Evolutionary conservation across 2,797 vertebrate genomes (phyloP), one percentile per base, ranked within the genome.

Genomic region (Poecile montanus): DNA sequence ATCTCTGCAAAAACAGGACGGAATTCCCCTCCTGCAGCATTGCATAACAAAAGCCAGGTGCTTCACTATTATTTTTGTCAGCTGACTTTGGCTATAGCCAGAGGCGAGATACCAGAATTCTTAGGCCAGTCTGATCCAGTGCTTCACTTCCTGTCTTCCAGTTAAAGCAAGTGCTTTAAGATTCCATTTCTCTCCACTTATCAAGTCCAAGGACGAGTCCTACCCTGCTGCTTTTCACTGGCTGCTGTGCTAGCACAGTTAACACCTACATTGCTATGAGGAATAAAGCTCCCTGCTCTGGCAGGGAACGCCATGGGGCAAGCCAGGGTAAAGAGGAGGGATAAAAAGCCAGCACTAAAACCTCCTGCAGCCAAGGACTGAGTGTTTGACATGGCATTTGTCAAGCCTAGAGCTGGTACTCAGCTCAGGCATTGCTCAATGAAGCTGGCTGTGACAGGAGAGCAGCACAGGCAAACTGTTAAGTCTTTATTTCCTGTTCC

Each of bases 1-100:
- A 81, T 74, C 86, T 92, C 45, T 48, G 65, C 88, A 89, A 76
- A 94, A 81, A 88, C 34, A 93, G 89, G 88, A 89, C 0, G 93
- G 94, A 97, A 95, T 94, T 97, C 92, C 96, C 95, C 96, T 95
- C 80, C 71, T 60, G 9, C 32, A 88, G 72, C 84, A 85, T 92
- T 95, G 92, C 88, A 65, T 89, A 93, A 97, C 25, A 4, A 75
- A 60, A 93, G 53, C 95, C 93, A 96, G 94, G 94, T 95, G 95
- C 81, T 94, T 94, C 88, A 60, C 93, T 76, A 75, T 67, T 90
- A 67, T 90, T 95, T 95, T 93, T 89, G 74, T 95, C 93, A 93
- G 90, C 92, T 96, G 94, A 94, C 86, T 92, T 91, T 50, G 90
- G 80, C 89, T 92, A 29, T n/a, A 92, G 90, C 88, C 63, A 17